Evolutionary conservation across 2,113 vertebrate genomes (phyloP).

Genomic region (human (Homo sapiens)): DNA sequence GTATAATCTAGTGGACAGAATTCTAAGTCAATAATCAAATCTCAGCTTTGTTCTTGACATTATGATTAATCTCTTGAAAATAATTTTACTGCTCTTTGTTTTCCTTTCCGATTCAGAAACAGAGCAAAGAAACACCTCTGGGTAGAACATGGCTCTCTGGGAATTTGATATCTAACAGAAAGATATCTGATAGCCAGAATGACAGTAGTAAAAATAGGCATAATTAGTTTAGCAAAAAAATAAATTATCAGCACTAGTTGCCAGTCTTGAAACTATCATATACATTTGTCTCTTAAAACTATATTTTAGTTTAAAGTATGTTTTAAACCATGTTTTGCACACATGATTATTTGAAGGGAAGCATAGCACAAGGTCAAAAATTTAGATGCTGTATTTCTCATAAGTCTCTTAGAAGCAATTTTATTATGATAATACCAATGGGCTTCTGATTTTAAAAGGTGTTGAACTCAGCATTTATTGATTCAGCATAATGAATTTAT

Average conservation of each 20-base stretch:
- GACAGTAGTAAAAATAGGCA: not conserved
- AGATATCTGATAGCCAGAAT: not conserved
- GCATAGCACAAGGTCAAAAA: not conserved
- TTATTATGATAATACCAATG: slow-evolving; percentile 61
- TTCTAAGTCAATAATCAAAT: not conserved
- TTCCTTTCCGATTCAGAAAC: not conserved
- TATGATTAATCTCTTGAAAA: not conserved
- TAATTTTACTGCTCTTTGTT: not conserved
- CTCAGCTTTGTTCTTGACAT: not conserved
- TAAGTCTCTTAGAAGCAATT: slow-evolving; percentile 40
- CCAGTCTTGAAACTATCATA: not conserved
- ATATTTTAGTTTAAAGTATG: not conserved
- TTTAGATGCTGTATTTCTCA: slow-evolving; percentile 2
- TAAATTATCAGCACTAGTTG: not conserved
- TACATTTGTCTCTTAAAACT: not conserved
- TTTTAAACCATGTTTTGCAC: not conserved
- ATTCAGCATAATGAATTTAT: not conserved
- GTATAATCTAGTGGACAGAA: not conserved
- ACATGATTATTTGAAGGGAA: not conserved
- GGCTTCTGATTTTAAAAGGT: slow-evolving; percentile 15
- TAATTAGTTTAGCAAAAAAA: slow-evolving; percentile 1
- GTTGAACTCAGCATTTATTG: not conserved
- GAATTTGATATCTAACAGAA: not conserved
- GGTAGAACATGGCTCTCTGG: not conserved
- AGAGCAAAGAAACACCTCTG: not conserved